Conservation (phyloP, 2,797 vertebrate species). For the Artibeus jamaicensis region DNA sequence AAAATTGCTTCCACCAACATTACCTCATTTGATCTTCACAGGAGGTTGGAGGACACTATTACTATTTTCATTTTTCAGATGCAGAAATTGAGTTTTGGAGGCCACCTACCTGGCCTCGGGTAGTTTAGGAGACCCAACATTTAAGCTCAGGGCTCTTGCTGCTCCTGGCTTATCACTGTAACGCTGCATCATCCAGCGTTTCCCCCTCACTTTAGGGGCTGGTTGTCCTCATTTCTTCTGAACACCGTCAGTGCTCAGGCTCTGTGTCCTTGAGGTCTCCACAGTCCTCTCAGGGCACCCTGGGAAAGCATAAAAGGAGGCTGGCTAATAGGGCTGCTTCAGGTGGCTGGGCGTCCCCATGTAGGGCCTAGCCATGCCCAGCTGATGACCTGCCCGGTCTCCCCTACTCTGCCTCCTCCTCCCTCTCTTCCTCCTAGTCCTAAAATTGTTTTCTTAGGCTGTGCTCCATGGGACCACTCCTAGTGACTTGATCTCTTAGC, state of each 20-base stretch:
- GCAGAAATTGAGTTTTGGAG: neutral
- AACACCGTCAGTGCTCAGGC: neutral
- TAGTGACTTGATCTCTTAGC: neutral
- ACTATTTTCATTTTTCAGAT: neutral
- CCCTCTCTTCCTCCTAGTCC: neutral
- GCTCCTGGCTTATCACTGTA: neutral
- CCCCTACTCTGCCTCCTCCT: too few relatives aligned
- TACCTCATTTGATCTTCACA: neutral
- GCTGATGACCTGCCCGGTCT: neutral
- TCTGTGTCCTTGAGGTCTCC: neutral
- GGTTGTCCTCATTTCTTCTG: neutral
- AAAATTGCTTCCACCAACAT: slow-evolving; percentile 2
- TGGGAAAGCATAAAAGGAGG: neutral
- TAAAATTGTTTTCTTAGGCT: neutral
- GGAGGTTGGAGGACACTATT: neutral
- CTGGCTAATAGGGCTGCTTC: neutral
- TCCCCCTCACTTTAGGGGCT: neutral
- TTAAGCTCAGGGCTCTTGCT: neutral
- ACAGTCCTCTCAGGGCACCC: neutral
- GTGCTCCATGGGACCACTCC: neutral
- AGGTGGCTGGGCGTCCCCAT: neutral
- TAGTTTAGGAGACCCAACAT: neutral
- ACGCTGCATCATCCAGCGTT: neutral
- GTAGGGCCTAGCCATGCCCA: neutral
- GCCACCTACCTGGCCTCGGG: neutral